Percentiles rank a stretch among this genome's conserved stretches.
Conservation (phyloP, 2,797 vertebrate species). For the Monodelphis domestica region DNA sequence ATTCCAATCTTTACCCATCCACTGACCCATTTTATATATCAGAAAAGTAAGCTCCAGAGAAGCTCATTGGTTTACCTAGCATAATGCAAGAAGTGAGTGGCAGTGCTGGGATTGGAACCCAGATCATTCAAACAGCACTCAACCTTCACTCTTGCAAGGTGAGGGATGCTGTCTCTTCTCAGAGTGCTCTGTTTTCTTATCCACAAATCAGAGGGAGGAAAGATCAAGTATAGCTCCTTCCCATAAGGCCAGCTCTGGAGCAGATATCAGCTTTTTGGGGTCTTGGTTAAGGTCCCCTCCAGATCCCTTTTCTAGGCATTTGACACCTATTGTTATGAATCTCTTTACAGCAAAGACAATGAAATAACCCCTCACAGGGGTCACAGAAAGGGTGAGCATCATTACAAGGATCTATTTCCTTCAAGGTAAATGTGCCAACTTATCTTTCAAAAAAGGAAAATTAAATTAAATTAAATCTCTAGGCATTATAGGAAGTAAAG, state of each 20-base stretch:
- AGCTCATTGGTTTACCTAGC: background rate
- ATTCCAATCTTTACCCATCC: background rate
- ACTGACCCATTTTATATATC: background rate
- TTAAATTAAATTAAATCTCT: background rate
- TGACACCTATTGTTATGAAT: background rate
- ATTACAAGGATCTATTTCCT: slow-evolving; percentile 35
- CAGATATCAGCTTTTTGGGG: background rate
- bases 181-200: background rate
- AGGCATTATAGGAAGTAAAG: slow-evolving; percentile 52
- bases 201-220: background rate
- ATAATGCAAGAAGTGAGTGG: background rate
- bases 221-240: background rate
- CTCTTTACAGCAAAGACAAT: background rate
- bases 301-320: background rate
- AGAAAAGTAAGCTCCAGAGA: background rate
- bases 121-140: background rate
- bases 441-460: slow-evolving; percentile 30
- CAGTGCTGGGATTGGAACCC: background rate
- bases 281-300: background rate
- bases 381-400: background rate
- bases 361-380: background rate
- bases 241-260: background rate
- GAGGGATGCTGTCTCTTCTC: background rate
- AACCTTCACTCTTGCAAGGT: background rate
- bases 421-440: slow-evolving; percentile 32